phyloP scores from a whole-genome alignment of 2,797 vertebrate species.

The Tinamus major region DNA sequence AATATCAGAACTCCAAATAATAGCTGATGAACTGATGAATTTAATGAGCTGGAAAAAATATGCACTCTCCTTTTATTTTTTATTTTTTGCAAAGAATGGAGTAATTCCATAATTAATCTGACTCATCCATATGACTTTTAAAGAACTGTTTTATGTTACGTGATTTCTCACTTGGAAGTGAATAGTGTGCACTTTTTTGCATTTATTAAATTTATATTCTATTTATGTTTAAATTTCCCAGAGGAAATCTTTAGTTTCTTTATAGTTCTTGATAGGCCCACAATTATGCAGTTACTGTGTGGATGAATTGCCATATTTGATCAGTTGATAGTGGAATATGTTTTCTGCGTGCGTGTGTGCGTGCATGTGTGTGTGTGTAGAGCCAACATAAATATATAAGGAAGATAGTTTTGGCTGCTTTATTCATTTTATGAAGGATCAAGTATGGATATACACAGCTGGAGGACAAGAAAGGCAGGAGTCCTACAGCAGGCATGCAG shows the following conservation, averaged over 20 bases:
- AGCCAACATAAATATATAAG: neutral
- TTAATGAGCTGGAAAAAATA: slow-evolving; percentile 38
- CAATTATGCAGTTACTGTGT: slow-evolving; percentile 5
- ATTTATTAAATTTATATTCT: slow-evolving; percentile 33
- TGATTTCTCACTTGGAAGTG: slow-evolving; percentile 50
- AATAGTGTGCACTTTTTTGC: slow-evolving; percentile 1
- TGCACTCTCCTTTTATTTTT: neutral
- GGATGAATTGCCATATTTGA: neutral
- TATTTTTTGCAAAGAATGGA: neutral
- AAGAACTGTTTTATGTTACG: slow-evolving; percentile 35
- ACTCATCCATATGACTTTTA: slow-evolving; percentile 38
- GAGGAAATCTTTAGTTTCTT: slow-evolving; percentile 7
- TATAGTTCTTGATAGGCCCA: neutral
- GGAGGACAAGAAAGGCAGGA: neutral
- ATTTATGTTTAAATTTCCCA: neutral
- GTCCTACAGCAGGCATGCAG: neutral
- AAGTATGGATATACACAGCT: neutral
- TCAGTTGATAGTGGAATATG: slow-evolving; percentile 26
- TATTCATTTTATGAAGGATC: slow-evolving; percentile 15
- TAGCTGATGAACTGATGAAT: slow-evolving; percentile 27
- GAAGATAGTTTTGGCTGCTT: neutral
- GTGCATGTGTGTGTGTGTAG: neutral
- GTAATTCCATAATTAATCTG: slow-evolving; percentile 58
- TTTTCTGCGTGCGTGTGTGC: neutral
- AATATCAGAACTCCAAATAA: slow-evolving; percentile 16